These are phyloP conservation scores for Myripristis jacobus DNA, from an alignment of 2,797 vertebrate species.

Conservation along the genomic window DNA sequence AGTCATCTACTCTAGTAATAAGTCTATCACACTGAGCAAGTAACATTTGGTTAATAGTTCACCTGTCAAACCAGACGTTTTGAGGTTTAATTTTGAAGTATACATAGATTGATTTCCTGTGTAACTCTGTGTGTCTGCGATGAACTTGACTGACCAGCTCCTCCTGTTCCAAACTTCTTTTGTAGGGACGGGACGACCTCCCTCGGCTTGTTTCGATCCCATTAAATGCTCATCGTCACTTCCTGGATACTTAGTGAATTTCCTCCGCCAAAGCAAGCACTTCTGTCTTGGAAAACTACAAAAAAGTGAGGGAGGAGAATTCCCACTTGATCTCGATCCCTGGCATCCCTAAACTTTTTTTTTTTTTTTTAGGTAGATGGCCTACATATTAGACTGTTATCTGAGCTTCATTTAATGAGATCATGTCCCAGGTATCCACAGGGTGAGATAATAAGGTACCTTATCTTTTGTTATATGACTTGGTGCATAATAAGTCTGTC, in stretches of 20 bases:
- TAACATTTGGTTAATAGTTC: no score
- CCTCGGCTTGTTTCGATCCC: slow-evolving; percentile 74
- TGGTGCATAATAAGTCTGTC: no score
- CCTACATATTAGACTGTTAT: slow-evolving; percentile 7
- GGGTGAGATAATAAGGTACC: neutral
- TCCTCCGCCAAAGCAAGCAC: slow-evolving; percentile 54
- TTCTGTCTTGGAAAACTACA: slow-evolving; percentile 55
- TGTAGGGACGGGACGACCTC: slow-evolving; percentile 71
- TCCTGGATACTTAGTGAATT: slow-evolving; percentile 72
- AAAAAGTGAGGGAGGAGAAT: no score
- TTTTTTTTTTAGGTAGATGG: no score
- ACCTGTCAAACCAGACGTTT: no score
- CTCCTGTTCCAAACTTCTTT: slow-evolving; percentile 67
- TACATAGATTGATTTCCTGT: neutral
- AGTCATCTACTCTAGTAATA: no score
- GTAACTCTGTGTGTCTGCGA: neutral
- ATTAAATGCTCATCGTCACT: slow-evolving; percentile 73
- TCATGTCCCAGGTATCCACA: slow-evolving; percentile 15
- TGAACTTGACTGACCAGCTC: slow-evolving; percentile 9
- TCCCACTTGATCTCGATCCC: no score
- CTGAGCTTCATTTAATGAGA: slow-evolving; percentile 29
- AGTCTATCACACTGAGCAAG: no score
- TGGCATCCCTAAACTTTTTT: no score
- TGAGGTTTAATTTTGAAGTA: slow-evolving; percentile 43
- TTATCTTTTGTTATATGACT: no score